Evolutionary conservation across 2,888 invertebrate species (phyloP).

Genomic region (Liopterus haemorrhoidalis): DNA sequence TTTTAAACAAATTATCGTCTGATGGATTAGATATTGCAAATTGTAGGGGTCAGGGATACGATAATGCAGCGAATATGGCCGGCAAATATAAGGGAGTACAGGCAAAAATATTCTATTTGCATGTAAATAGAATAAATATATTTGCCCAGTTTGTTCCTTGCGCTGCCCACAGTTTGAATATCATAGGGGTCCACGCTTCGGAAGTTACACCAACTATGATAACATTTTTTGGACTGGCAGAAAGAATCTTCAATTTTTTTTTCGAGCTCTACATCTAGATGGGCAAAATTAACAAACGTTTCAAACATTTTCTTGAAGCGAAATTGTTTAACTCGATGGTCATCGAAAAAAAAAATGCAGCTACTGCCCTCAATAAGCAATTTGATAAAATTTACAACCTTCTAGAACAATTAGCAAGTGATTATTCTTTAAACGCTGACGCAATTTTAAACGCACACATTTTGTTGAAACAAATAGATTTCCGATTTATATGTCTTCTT

Average conservation of each 20-base stretch:
- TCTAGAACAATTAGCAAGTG: not conserved
- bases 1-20: constrained; percentile 6
- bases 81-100: constrained; percentile 11
- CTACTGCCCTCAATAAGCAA: not conserved
- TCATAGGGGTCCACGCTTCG: constrained; percentile 8
- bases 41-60: constrained; percentile 2
- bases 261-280: too few relatives aligned
- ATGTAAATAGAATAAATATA: constrained; percentile 4
- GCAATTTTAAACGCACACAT: not conserved
- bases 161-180: constrained; percentile 6
- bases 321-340: not conserved
- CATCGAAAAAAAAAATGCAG: not conserved
- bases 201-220: not conserved
- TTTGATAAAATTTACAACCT: not conserved
- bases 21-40: not conserved
- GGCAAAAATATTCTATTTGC: constrained; percentile 5
- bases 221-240: constrained; percentile 11
- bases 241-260: constrained; percentile 11
- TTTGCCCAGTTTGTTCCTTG: constrained; percentile 1
- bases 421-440: not conserved
- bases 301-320: not conserved
- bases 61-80: constrained; percentile 10
- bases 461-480: not conserved
- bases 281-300: constrained; percentile 2
- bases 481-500: not conserved